Conservation (phyloP, 2,888 invertebrate genomes). For the Julus scanicus region DNA sequence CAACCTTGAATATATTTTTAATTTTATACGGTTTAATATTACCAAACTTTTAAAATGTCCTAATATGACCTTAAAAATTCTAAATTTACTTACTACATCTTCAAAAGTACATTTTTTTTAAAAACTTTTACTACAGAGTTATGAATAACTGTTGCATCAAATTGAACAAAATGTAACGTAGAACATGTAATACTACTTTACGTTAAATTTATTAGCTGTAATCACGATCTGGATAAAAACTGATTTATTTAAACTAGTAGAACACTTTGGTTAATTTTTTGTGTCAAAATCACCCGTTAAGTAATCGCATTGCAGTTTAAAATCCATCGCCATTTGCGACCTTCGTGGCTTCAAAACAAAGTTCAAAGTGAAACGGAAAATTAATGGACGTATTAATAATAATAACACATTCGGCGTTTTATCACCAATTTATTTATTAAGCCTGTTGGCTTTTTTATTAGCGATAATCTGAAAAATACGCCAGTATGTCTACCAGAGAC, state of each 20-base stretch:
- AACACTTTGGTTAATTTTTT: neutral
- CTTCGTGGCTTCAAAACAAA: slow-evolving; percentile 10
- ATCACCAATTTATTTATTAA: neutral
- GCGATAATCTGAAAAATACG: neutral
- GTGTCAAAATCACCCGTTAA: neutral
- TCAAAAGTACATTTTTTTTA: no score
- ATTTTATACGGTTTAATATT: no score
- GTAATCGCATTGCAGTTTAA: neutral
- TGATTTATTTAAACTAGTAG: neutral
- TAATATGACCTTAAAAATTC: no score
- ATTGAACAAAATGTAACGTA: no score
- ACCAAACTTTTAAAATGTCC: no score
- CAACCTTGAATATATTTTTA: neutral
- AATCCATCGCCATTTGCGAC: neutral
- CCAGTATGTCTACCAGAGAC: neutral
- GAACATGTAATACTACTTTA: no score
- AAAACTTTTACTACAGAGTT: no score
- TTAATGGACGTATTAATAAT: neutral
- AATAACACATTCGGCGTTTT: neutral
- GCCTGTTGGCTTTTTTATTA: neutral
- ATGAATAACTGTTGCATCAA: no score
- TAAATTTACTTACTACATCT: no score
- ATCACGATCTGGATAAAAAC: no score
- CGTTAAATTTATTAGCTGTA: no score
- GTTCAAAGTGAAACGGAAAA: slow-evolving; percentile 39